Evolutionary conservation across 2,888 invertebrate genomes (phyloP).

Genomic region (Nasonovia ribisnigri): DNA sequence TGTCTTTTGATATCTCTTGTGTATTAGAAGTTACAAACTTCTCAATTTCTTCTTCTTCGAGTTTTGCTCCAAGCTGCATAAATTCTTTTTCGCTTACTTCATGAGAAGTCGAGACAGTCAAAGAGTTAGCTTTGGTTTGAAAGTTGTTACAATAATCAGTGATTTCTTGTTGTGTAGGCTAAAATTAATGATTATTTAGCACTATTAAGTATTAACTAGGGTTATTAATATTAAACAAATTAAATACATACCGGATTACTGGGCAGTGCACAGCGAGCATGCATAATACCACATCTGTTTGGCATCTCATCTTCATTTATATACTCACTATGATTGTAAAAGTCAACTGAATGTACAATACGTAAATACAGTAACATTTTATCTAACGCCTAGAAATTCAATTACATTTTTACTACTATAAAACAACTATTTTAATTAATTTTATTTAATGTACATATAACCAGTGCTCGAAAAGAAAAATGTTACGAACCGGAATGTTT

Average conservation of each 20-base stretch:
- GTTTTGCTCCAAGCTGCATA: slow-evolving; percentile 86
- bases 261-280: slow-evolving; percentile 91
- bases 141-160: slow-evolving; percentile 84
- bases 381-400: slow-evolving; percentile 74
- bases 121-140: slow-evolving; percentile 91
- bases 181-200: slow-evolving; percentile 66
- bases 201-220: not conserved
- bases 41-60: slow-evolving; percentile 83
- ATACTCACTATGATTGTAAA: slow-evolving; percentile 99
- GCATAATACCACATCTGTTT: slow-evolving; percentile 97
- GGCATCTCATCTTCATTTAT: slow-evolving; percentile 99
- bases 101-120: slow-evolving; percentile 83
- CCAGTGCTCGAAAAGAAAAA: too few species aligned
- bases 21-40: slow-evolving; percentile 96
- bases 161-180: slow-evolving; percentile 80
- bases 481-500: too few species aligned
- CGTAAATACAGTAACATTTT: slow-evolving; percentile 92
- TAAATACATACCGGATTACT: slow-evolving; percentile 77
- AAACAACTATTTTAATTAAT: not conserved
- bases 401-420: not conserved
- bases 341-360: slow-evolving; percentile 98
- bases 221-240: not conserved
- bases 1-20: slow-evolving; percentile 96
- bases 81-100: slow-evolving; percentile 81
- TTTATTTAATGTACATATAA: not conserved